Evolutionary conservation across 2,113 vertebrate genomes (phyloP).

Genomic region (Nothocercus julius): DNA sequence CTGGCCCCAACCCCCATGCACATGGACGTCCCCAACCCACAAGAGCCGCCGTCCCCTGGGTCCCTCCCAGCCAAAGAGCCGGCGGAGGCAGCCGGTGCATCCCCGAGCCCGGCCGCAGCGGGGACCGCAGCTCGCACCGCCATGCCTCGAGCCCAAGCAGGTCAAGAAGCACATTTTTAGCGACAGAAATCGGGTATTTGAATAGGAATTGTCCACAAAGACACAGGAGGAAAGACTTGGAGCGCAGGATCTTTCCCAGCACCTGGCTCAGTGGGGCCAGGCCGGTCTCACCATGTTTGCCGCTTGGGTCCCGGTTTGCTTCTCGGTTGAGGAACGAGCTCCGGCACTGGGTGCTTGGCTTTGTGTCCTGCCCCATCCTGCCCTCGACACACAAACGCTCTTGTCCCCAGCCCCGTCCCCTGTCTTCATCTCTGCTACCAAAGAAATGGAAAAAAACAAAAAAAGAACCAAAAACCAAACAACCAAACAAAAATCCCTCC

Average conservation of each 20-base stretch:
- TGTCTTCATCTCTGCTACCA: constrained; percentile 72
- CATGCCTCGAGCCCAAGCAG: constrained; percentile 66
- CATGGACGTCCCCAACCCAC: background rate
- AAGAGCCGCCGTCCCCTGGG: background rate
- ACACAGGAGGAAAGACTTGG: constrained; percentile 50
- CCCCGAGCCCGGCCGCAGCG: background rate
- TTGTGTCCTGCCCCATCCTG: background rate
- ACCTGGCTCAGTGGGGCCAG: background rate
- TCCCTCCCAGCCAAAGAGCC: constrained; percentile 39
- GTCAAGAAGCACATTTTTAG: constrained; percentile 83
- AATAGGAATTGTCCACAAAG: constrained; percentile 14
- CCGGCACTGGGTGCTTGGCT: constrained; percentile 33
- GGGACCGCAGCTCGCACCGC: constrained; percentile 20
- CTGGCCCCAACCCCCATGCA: background rate
- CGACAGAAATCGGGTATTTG: constrained; percentile 79
- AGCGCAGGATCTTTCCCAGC: constrained; percentile 21
- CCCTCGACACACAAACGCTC: background rate
- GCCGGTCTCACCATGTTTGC: background rate
- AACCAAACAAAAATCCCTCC: background rate
- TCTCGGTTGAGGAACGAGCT: constrained; percentile 3
- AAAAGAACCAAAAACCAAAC: constrained; percentile 31
- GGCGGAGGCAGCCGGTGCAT: background rate
- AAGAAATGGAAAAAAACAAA: constrained; percentile 41
- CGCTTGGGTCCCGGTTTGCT: constrained; percentile 7
- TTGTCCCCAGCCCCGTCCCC: background rate